A percentile compares a stretch with the other conserved stretches of the same genome.
Conservation (phyloP, 2,888 invertebrate species). For the Matsumyia berberina region DNA sequence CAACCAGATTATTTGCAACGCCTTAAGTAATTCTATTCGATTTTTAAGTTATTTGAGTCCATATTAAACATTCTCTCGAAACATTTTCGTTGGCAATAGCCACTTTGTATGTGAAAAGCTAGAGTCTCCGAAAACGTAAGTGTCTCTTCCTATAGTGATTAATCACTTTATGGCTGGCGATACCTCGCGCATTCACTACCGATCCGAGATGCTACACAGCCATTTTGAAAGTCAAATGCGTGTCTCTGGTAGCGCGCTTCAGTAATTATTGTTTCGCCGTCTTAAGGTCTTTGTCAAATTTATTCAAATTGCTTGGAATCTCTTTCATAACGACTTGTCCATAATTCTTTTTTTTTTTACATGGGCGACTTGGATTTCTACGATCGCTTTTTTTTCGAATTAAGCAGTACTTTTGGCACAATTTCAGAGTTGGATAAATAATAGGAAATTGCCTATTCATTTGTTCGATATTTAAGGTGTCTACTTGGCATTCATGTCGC, state of each 20-base stretch:
- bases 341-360: slow-evolving; percentile 19
- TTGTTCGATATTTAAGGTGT: slow-evolving; percentile 9
- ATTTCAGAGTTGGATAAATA: slow-evolving; percentile 12
- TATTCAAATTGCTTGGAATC: slow-evolving; percentile 30
- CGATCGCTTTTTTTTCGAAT: slow-evolving; percentile 1
- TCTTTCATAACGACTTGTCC: slow-evolving; percentile 10
- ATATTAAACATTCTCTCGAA: neutral
- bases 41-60: neutral
- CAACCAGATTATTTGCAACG: neutral
- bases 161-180: neutral
- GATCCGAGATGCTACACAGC: slow-evolving; percentile 9
- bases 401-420: slow-evolving; percentile 27
- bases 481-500: slow-evolving; percentile 8
- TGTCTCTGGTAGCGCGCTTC: neutral
- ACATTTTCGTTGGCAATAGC: neutral
- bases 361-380: slow-evolving; percentile 12
- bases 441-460: slow-evolving; percentile 24
- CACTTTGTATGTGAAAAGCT: slow-evolving; percentile 12
- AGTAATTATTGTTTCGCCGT: slow-evolving; percentile 25
- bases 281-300: slow-evolving; percentile 34
- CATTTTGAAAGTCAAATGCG: slow-evolving; percentile 15
- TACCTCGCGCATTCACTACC: neutral
- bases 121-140: slow-evolving; percentile 6
- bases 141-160: slow-evolving; percentile 22
- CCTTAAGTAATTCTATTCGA: neutral